Evolutionary conservation across 92 coral and sea anemone species (phyloP).

Genomic region (Anthopleura xanthogrammica): DNA sequence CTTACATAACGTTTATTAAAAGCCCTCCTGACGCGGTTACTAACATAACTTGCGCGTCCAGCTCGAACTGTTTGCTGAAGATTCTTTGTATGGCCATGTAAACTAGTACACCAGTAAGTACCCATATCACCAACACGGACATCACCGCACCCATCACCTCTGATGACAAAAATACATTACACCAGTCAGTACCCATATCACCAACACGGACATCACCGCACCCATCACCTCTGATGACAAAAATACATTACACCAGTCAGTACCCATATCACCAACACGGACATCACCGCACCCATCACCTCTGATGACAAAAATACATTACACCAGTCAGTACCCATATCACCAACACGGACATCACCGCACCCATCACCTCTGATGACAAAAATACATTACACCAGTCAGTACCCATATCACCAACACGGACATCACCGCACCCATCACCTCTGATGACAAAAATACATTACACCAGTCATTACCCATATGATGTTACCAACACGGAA

Average conservation of each 20-base stretch:
- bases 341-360: constrained; percentile 5
- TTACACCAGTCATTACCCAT: too few relatives aligned
- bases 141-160: constrained; percentile 99
- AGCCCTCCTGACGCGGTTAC: constrained; percentile 87
- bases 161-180: constrained; percentile 37
- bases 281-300: constrained; percentile 85
- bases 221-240: constrained; percentile 90
- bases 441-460: too few relatives aligned
- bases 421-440: constrained; percentile 41
- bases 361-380: constrained; percentile 94
- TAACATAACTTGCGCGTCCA: constrained; percentile 82
- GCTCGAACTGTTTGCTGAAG: constrained; percentile 59
- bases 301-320: constrained; percentile 48
- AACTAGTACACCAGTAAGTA: constrained; percentile 84
- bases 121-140: constrained; percentile 92
- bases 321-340: constrained; percentile 27
- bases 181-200: constrained; percentile 90
- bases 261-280: constrained; percentile 16
- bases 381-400: constrained; percentile 20
- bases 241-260: constrained; percentile 19
- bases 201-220: constrained; percentile 82
- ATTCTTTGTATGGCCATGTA: constrained; percentile 80
- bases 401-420: constrained; percentile 46
- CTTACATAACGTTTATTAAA: constrained; percentile 85
- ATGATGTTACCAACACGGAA: too few relatives aligned